phyloP scores from a whole-genome alignment of 2,113 vertebrate species.

The Gymnorhina tibicen region DNA sequence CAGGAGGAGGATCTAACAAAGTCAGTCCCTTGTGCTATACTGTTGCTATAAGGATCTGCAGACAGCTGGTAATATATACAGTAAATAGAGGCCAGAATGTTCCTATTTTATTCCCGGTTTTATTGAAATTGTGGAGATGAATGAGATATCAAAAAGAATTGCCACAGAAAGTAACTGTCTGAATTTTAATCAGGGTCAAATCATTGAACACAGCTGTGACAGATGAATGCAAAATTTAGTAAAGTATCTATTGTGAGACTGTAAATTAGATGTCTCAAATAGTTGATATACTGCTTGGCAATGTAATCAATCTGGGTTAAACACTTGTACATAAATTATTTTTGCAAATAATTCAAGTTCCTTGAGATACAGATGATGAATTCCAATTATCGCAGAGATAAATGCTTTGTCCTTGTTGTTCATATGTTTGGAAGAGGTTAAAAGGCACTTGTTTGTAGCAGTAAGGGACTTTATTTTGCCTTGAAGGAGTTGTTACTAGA shows the following conservation, averaged over 20 bases:
- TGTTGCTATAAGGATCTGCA: neutral
- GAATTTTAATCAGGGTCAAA: conserved; percentile 37
- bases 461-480: neutral
- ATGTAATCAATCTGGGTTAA: conserved; percentile 21
- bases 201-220: conserved; percentile 11
- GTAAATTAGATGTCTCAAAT: conserved; percentile 17
- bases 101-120: neutral
- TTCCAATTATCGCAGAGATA: neutral
- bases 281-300: neutral
- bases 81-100: neutral
- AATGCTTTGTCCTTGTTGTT: neutral
- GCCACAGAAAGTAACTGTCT: neutral
- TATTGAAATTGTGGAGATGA: neutral
- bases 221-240: conserved; percentile 28
- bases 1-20: neutral
- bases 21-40: neutral
- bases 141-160: conserved; percentile 4
- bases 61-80: neutral
- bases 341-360: neutral
- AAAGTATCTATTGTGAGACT: conserved; percentile 1
- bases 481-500: neutral
- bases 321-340: conserved; percentile 2
- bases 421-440: neutral
- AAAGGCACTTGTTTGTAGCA: neutral
- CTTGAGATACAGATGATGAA: neutral